These are phyloP conservation scores for Stomatorhinus walkeri DNA, from an alignment of 2,797 vertebrate genomes.

Conservation along the genomic window DNA sequence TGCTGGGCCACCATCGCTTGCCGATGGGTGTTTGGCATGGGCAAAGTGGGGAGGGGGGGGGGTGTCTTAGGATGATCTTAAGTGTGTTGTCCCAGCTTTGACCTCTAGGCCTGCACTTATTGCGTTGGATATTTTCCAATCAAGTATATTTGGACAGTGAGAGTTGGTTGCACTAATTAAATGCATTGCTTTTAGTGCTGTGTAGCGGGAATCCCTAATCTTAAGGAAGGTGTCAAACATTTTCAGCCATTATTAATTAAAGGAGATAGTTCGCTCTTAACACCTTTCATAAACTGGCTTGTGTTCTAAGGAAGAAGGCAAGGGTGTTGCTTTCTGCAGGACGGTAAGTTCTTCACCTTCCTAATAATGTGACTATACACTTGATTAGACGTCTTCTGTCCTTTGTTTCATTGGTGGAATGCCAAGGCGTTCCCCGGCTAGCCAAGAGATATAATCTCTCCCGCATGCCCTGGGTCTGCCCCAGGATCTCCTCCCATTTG, in stretches of 20 bases:
- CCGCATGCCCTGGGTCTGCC: not conserved
- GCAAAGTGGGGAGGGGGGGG: not conserved
- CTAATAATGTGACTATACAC: not conserved
- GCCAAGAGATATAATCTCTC: not conserved
- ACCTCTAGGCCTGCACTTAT: not conserved
- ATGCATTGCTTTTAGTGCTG: not conserved
- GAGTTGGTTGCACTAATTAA: not conserved
- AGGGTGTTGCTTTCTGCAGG: not conserved
- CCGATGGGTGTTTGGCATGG: not conserved
- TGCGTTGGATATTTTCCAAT: not conserved
- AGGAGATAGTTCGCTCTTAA: not conserved
- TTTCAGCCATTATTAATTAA: not conserved
- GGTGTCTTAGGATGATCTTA: not conserved
- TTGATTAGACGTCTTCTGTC: not conserved
- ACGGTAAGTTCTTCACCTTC: not conserved
- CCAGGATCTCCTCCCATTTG: not conserved
- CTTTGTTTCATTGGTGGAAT: not conserved
- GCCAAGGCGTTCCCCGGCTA: not conserved
- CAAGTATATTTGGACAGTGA: not conserved
- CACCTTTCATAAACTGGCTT: not conserved
- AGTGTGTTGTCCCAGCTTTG: not conserved
- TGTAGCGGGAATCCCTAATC: not conserved
- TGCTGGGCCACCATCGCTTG: not conserved
- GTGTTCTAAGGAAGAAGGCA: not conserved
- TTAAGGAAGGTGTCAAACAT: not conserved